These are phyloP conservation scores for Sylvia borin DNA, from an alignment of 2,797 vertebrate genomes.

Conservation along the genomic window DNA sequence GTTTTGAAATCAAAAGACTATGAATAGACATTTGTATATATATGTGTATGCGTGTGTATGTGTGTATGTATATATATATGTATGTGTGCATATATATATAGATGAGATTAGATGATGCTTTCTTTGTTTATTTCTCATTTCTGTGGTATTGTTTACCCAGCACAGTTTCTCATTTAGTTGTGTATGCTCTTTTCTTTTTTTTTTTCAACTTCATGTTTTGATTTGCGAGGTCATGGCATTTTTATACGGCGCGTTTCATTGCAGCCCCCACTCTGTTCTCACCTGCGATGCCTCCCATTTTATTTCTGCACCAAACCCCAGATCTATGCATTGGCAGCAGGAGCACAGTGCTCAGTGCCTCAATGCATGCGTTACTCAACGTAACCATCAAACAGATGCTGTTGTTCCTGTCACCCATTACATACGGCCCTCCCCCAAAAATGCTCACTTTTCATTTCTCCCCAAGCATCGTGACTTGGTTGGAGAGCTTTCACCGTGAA, in stretches of 20 bases:
- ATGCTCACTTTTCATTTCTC: conserved; percentile 64
- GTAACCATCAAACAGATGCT: conserved; percentile 48
- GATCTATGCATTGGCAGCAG: conserved; percentile 73
- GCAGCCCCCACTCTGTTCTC: conserved; percentile 42
- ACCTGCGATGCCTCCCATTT: conserved; percentile 47
- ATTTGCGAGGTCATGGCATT: conserved; percentile 68
- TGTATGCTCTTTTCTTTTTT: conserved; percentile 61
- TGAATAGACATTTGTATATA: conserved; percentile 66
- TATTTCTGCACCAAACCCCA: conserved; percentile 46
- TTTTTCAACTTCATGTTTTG: conserved; percentile 59
- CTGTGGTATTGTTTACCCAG: conserved; percentile 57
- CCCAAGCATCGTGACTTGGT: conserved; percentile 69
- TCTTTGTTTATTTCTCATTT: conserved; percentile 73
- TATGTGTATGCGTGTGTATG: conserved; percentile 38
- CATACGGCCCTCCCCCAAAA: conserved; percentile 24
- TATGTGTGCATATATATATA: background rate
- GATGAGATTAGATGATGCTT: conserved; percentile 57
- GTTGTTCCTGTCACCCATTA: conserved; percentile 52
- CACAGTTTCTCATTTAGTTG: conserved; percentile 61
- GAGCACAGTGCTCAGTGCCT: background rate
- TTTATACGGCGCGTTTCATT: conserved; percentile 54
- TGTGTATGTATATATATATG: conserved; percentile 33
- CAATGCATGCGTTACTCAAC: conserved; percentile 65
- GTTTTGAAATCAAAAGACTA: conserved; percentile 68
- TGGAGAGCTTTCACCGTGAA: conserved; percentile 69